phyloP scores from a whole-genome alignment of 1,140 invertebrate genomes.

The Drosophila parvula region DNA sequence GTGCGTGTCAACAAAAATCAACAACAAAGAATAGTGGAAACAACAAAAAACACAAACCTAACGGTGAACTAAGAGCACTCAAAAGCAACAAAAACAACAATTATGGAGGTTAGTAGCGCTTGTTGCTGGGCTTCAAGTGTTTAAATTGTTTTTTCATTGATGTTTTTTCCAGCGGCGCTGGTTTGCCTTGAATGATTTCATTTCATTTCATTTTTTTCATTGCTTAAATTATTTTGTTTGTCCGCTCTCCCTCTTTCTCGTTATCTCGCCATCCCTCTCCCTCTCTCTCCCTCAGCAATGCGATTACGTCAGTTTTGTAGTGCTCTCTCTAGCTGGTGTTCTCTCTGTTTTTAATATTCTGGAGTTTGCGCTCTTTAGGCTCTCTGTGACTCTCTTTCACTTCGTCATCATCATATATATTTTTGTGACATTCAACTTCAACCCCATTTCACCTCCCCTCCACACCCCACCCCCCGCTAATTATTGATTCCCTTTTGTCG shows the following conservation, averaged over 20 bases:
- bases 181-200: constrained; percentile 78
- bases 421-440: constrained; percentile 46
- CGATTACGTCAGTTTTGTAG: constrained; percentile 75
- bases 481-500: constrained; percentile 59
- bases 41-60: constrained; percentile 35
- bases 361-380: constrained; percentile 70
- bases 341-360: constrained; percentile 47
- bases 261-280: constrained; percentile 20
- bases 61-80: constrained; percentile 26
- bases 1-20: constrained; percentile 60
- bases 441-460: constrained; percentile 25
- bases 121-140: constrained; percentile 35
- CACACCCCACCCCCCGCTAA: constrained; percentile 8
- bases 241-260: constrained; percentile 21
- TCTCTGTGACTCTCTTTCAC: constrained; percentile 15
- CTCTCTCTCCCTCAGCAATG: constrained; percentile 18
- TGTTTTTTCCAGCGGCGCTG: constrained; percentile 31
- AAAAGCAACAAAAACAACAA: constrained; percentile 52
- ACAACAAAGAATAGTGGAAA: constrained; percentile 43
- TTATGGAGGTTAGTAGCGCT: constrained; percentile 71
- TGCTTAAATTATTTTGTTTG: constrained; percentile 48
- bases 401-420: constrained; percentile 26
- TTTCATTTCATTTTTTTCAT: constrained; percentile 65
- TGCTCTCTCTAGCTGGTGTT: constrained; percentile 16
- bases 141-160: constrained; percentile 68